Evolutionary conservation across 2,113 vertebrate genomes (phyloP).

Genomic region (Oreocharis arfaki): DNA sequence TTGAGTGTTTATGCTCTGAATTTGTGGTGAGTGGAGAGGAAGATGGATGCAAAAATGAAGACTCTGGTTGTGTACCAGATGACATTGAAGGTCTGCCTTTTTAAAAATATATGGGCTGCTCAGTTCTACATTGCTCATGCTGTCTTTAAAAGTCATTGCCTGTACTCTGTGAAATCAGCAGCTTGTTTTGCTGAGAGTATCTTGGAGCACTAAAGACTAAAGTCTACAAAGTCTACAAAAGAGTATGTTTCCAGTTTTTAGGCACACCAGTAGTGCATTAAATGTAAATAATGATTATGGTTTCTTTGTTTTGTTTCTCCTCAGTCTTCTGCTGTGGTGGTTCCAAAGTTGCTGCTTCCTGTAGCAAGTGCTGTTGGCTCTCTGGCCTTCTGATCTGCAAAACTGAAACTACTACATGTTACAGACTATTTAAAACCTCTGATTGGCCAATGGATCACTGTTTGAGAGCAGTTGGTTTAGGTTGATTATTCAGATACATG

Average conservation of each 20-base stretch:
- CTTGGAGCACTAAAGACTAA: background rate
- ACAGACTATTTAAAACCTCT: background rate
- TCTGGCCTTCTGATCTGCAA: background rate
- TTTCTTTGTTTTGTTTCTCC: background rate
- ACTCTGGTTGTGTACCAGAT: background rate
- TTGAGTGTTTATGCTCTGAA: background rate
- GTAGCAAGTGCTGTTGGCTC: background rate
- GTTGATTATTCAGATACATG: background rate
- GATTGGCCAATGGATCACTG: rapidly evolving
- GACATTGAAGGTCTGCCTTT: background rate
- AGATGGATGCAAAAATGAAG: background rate
- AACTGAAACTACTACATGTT: rapidly evolving
- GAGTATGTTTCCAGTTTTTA: background rate
- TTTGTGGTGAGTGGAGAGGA: background rate
- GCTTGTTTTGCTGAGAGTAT: background rate
- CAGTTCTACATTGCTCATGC: background rate
- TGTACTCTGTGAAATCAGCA: background rate
- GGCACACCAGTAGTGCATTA: no score
- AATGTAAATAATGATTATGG: background rate
- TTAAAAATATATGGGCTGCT: rapidly evolving
- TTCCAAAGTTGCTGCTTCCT: background rate
- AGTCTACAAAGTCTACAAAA: background rate
- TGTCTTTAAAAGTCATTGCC: background rate
- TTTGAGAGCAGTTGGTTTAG: background rate
- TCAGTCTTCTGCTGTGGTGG: background rate